Evolutionary conservation across 1,140 invertebrate genomes (phyloP), one percentile per base, ranked within the genome.

Genomic region (Megalonaias nervosa): DNA sequence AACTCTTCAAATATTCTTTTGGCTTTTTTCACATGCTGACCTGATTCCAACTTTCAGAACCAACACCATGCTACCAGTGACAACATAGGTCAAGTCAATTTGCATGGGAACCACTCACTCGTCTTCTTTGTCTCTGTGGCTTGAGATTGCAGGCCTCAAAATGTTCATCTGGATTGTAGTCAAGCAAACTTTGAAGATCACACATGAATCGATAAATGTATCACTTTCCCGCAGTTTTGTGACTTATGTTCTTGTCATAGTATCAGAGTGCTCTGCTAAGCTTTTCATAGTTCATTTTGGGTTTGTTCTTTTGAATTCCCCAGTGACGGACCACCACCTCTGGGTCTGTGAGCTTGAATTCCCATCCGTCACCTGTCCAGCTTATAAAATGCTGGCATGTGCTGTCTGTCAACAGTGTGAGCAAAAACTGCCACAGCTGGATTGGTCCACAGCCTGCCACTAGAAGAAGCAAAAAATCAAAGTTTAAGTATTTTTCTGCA

Each of bases 241-340:
- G 97, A 83, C 99, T 99, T 84, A 99, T 99, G 91, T 99, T 99
- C 90, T 99, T 99, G 91, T 99, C 98, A 88, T 99, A 99, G 89
- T 99, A 99, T 90, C 99, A 99, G 64, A 99, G 93, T 31, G 97
- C 97, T 38, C 98, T 95, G 79, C 96, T 97, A 76, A 99, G 92
- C 88, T 99, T 99, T 91, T 99, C 97, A 89, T 99, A 99, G 91
- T 99, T 99, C 97, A 99, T 99, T 92, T 99, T 99, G 48, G 97
- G 97, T 91, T 99, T 99, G 91, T 99, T 99, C 91, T 99, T 99
- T 17, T 98, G 93, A 66, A 98, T 96, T 48, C 98, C 98, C 97
- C 98, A 99, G 71, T 97, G 94, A 77, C 97, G 93, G 1, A 98
- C 98, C 58, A 99, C 97, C 92, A 99, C 97, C 91, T 99, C 97